Evolutionary conservation across 2,888 invertebrate genomes (phyloP).

Genomic region (Phalera bucephala): DNA sequence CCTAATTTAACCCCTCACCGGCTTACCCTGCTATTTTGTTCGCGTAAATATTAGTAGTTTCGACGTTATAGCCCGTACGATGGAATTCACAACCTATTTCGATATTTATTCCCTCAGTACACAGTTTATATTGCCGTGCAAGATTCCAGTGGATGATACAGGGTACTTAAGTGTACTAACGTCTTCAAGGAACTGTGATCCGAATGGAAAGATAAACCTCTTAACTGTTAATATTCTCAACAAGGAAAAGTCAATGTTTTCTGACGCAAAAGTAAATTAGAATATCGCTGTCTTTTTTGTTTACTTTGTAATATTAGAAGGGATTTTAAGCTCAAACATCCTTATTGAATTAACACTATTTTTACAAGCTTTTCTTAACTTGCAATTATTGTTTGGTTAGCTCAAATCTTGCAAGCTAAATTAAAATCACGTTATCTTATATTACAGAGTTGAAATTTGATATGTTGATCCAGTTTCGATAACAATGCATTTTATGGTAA

Average conservation of each 20-base stretch:
- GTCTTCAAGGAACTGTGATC: slow-evolving; percentile 23
- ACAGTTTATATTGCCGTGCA: slow-evolving; percentile 11
- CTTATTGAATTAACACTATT: no score
- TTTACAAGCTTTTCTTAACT: no score
- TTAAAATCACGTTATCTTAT: no score
- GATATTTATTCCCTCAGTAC: slow-evolving; percentile 13
- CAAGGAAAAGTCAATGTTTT: slow-evolving; percentile 3
- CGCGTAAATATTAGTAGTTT: slow-evolving; percentile 34
- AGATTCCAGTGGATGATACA: slow-evolving; percentile 10
- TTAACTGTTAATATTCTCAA: slow-evolving; percentile 24
- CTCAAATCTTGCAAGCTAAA: no score
- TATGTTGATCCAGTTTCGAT: no score
- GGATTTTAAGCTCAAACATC: no score
- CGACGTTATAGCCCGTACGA: slow-evolving; percentile 8
- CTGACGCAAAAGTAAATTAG: not conserved
- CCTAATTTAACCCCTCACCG: slow-evolving; percentile 44
- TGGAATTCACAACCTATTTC: slow-evolving; percentile 13
- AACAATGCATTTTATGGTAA: no score
- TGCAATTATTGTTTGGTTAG: no score
- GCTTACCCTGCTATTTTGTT: slow-evolving; percentile 26
- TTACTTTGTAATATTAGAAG: no score
- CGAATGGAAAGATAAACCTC: slow-evolving; percentile 26
- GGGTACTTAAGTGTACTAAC: slow-evolving; percentile 10
- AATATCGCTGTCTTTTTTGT: no score
- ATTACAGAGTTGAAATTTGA: no score